phyloP scores from a whole-genome alignment of 1,140 invertebrate genomes.

The Drosophila funebris region DNA sequence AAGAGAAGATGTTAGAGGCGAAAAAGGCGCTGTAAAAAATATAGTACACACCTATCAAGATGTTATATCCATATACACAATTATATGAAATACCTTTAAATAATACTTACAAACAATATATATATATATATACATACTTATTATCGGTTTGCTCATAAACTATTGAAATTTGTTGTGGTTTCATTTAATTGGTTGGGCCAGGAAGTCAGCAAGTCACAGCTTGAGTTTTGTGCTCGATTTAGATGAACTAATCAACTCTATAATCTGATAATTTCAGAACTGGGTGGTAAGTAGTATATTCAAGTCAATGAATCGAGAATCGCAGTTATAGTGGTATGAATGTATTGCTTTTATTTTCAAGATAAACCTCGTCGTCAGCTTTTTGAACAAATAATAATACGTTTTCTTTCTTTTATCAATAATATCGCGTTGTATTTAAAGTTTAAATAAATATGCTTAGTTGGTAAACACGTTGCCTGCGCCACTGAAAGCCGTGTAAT shows the following conservation, averaged over 20 bases:
- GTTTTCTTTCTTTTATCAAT: slow-evolving; percentile 25
- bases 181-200: slow-evolving; percentile 6
- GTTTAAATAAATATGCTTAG: slow-evolving; percentile 43
- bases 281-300: not conserved
- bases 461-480: slow-evolving; percentile 22
- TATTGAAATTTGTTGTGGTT: slow-evolving; percentile 26
- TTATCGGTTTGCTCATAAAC: slow-evolving; percentile 76
- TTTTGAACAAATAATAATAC: not conserved
- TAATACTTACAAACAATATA: slow-evolving; percentile 47
- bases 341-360: too few relatives aligned
- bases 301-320: too few relatives aligned
- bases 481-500: slow-evolving; percentile 60
- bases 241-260: not conserved
- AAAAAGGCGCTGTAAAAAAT: slow-evolving; percentile 21
- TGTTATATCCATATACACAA: slow-evolving; percentile 65
- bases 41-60: slow-evolving; percentile 32
- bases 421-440: slow-evolving; percentile 44
- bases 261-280: too few relatives aligned
- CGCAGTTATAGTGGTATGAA: too few relatives aligned
- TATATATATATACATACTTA: slow-evolving; percentile 65
- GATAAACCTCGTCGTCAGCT: too few relatives aligned
- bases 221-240: too few relatives aligned
- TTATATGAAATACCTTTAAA: slow-evolving; percentile 42
- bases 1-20: slow-evolving; percentile 20
- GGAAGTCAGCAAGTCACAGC: too few relatives aligned